These are phyloP conservation scores for Cryptomyrus ogoouensis DNA, from an alignment of 2,113 vertebrate genomes.

Conservation along the genomic window DNA sequence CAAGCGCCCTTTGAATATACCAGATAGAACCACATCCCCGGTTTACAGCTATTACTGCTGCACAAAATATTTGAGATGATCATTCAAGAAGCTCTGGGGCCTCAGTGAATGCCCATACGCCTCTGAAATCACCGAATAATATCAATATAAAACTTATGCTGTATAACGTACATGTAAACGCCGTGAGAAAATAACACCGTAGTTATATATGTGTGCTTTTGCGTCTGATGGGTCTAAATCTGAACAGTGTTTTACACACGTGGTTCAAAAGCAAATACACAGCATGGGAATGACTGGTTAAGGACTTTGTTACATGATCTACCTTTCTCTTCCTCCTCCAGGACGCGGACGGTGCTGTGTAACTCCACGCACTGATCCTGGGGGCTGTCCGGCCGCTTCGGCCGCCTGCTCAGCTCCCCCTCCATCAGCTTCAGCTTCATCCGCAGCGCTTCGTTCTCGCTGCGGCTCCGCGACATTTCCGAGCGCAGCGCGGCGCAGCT, in stretches of 20 bases:
- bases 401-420: neutral
- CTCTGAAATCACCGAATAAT: neutral
- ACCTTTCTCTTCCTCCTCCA: neutral
- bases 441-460: neutral
- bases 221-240: neutral
- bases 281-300: neutral
- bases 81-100: neutral
- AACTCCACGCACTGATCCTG: neutral
- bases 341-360: neutral
- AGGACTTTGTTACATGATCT: neutral
- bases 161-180: neutral
- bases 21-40: neutral
- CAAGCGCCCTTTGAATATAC: neutral
- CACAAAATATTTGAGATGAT: neutral
- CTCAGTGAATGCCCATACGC: neutral
- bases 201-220: neutral
- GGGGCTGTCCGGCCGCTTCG: neutral
- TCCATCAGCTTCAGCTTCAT: conserved; percentile 6
- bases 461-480: neutral
- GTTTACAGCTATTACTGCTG: neutral
- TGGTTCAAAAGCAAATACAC: neutral
- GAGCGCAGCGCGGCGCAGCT: neutral
- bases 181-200: neutral
- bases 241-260: neutral
- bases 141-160: neutral